Evolutionary conservation across 2,797 vertebrate species (phyloP).

Genomic region (Schizopygopsis malacanthus): DNA sequence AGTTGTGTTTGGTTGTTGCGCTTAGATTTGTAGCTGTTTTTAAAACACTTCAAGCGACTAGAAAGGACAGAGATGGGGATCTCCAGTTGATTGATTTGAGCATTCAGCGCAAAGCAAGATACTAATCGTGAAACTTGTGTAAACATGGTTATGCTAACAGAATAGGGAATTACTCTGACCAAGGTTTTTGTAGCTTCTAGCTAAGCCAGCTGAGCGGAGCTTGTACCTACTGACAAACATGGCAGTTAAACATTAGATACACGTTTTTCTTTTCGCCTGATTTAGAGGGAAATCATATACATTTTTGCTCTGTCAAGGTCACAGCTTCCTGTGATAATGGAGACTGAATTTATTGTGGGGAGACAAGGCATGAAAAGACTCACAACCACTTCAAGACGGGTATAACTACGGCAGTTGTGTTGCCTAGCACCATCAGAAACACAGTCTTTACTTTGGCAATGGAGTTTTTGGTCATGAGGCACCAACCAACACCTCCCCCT

Average conservation of each 20-base stretch:
- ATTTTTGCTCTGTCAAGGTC: neutral
- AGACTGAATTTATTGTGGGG: neutral
- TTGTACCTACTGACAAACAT: neutral
- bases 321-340: neutral
- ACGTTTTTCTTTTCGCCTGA: neutral
- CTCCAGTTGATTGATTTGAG: neutral
- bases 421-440: conserved; percentile 66
- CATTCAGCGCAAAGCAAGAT: neutral
- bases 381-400: conserved; percentile 77
- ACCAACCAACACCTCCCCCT: conserved; percentile 65
- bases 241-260: conserved; percentile 1
- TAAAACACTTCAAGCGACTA: neutral
- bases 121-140: neutral
- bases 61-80: neutral
- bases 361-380: conserved; percentile 62
- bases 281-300: conserved; percentile 16
- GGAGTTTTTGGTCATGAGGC: conserved; percentile 20
- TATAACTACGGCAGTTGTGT: conserved; percentile 70
- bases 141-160: neutral
- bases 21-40: neutral
- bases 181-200: neutral
- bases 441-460: conserved; percentile 27
- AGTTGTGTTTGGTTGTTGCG: neutral
- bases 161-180: conserved; percentile 7
- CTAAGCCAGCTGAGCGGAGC: neutral